Conservation (phyloP, 2,888 invertebrate genomes). For the Ochropacha duplaris region DNA sequence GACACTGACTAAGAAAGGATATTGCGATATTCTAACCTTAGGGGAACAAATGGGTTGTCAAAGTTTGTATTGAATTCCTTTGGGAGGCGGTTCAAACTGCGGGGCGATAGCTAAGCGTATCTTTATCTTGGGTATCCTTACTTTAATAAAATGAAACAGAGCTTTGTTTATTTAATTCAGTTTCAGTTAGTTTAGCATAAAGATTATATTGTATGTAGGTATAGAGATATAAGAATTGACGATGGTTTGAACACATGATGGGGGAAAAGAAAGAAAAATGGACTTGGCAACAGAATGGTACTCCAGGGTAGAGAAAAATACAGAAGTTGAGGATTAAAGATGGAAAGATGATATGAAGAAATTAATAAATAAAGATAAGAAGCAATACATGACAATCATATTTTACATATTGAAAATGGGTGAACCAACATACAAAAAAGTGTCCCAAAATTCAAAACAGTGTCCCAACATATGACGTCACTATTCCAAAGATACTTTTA, state of each 20-base stretch:
- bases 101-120: background rate
- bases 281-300: no score
- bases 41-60: background rate
- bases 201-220: no score
- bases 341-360: no score
- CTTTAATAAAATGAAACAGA: background rate
- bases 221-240: no score
- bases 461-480: background rate
- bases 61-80: background rate
- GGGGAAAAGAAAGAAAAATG: no score
- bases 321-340: no score
- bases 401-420: background rate
- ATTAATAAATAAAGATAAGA: no score
- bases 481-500: background rate
- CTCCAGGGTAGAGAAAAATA: no score
- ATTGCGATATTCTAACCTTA: background rate
- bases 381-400: no score
- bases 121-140: background rate
- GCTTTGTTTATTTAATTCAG: background rate
- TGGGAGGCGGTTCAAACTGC: background rate
- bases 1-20: background rate
- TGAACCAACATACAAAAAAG: background rate
- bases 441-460: background rate
- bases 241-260: no score
- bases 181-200: no score